phyloP scores from a whole-genome alignment of 2,113 vertebrate species.

The Oxyura jamaicensis region DNA sequence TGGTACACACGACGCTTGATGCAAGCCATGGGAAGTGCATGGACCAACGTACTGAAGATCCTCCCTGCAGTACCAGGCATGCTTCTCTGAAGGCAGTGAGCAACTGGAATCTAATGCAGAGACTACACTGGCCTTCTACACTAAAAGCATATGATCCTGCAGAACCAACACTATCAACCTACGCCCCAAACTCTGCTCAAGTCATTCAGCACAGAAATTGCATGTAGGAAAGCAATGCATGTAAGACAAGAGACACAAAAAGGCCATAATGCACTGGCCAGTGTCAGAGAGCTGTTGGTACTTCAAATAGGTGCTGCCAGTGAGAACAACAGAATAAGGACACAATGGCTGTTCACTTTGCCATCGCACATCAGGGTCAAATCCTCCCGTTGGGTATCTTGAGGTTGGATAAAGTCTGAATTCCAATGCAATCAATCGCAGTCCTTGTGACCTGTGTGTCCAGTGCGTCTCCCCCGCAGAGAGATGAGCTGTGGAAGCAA shows the following conservation, averaged over 20 bases:
- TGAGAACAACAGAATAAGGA: background rate
- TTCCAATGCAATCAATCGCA: background rate
- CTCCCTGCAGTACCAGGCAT: fast-evolving
- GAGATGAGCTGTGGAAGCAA: constrained; percentile 14
- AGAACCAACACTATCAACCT: background rate
- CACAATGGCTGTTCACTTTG: background rate
- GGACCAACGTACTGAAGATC: background rate
- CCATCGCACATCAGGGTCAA: background rate
- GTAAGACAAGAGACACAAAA: background rate
- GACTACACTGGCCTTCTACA: background rate
- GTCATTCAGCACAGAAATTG: background rate
- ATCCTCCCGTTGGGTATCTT: background rate
- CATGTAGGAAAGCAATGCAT: background rate
- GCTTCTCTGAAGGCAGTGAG: background rate
- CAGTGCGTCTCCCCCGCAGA: background rate
- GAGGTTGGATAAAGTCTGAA: background rate
- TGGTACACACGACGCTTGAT: background rate
- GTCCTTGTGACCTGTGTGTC: background rate
- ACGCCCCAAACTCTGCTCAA: background rate
- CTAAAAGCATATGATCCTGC: background rate
- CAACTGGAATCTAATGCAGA: background rate
- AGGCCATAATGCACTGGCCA: background rate
- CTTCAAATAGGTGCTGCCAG: background rate
- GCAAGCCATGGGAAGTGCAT: background rate
- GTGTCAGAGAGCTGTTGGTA: background rate